Conservation (phyloP, 2,797 vertebrate genomes). For the Amblyopsis hoosieri region DNA sequence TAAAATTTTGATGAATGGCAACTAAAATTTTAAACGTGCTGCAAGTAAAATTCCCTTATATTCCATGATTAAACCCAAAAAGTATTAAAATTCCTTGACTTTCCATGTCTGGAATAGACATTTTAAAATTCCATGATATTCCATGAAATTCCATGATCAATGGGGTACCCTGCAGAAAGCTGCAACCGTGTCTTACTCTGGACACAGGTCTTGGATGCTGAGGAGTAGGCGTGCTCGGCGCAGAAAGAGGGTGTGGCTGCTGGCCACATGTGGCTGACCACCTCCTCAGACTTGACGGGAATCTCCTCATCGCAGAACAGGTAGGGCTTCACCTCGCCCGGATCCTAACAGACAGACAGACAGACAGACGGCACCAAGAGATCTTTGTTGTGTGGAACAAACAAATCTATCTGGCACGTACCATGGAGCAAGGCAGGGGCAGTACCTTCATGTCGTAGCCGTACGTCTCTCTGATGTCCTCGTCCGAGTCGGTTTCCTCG, state of each 20-base stretch:
- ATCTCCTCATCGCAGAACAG: conserved; percentile 99
- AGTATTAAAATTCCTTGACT: too few species aligned
- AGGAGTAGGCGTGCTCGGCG: conserved; percentile 95
- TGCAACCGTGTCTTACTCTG: conserved; percentile 81
- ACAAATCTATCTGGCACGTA: too few species aligned
- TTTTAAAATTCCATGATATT: too few species aligned
- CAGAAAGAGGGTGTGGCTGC: conserved; percentile 90
- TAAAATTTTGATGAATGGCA: too few species aligned
- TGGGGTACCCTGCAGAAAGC: too few species aligned
- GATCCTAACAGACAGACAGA: conserved; percentile 78
- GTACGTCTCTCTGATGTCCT: conserved; percentile 94
- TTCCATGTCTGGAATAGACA: too few species aligned
- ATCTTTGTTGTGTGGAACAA: neutral
- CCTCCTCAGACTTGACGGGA: conserved; percentile 97
- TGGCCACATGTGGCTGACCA: conserved; percentile 98
- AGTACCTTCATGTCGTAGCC: conserved; percentile 89
- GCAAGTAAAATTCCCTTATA: too few species aligned
- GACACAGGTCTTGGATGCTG: conserved; percentile 94
- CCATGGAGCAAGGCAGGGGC: too few species aligned
- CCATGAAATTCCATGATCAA: too few species aligned
- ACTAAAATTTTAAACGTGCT: too few species aligned
- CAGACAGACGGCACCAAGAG: conserved; percentile 4
- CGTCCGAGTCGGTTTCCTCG: conserved; percentile 97
- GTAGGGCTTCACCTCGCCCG: conserved; percentile 93
- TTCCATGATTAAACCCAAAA: too few species aligned